Conservation (phyloP, 2,888 invertebrate species). For the Mesoligia furuncula region DNA sequence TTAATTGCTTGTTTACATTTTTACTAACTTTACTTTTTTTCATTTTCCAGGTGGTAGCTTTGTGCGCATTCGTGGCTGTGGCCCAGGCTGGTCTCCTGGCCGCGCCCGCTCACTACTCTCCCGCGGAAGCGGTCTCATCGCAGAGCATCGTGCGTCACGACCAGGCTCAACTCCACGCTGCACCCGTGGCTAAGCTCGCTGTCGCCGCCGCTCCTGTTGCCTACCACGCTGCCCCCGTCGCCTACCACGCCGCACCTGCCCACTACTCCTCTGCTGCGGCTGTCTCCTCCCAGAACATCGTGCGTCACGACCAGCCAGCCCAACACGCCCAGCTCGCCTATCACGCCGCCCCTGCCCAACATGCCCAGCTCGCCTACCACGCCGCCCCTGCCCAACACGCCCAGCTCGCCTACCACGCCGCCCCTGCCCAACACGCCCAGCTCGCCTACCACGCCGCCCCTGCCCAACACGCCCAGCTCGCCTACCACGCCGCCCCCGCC, state of each 20-base stretch:
- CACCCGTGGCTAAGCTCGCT: slow-evolving; percentile 63
- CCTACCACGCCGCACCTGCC: slow-evolving; percentile 68
- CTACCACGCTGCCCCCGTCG: slow-evolving; percentile 58
- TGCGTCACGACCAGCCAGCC: slow-evolving; percentile 51
- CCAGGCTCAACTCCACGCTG: slow-evolving; percentile 66
- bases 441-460: slow-evolving; percentile 67
- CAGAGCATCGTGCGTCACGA: slow-evolving; percentile 82
- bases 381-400: slow-evolving; percentile 55
- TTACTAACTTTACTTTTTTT: background rate
- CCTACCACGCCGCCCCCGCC: slow-evolving; percentile 83
- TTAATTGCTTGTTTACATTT: background rate
- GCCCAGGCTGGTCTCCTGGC: slow-evolving; percentile 80
- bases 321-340: slow-evolving; percentile 71
- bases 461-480: slow-evolving; percentile 69
- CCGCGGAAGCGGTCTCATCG: slow-evolving; percentile 80
- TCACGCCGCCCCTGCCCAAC: slow-evolving; percentile 65
- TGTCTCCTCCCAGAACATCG: slow-evolving; percentile 56
- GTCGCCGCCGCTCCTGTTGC: slow-evolving; percentile 64
- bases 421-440: slow-evolving; percentile 66
- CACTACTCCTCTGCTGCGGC: slow-evolving; percentile 62
- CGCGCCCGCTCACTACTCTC: slow-evolving; percentile 79
- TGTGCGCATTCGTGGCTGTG: slow-evolving; percentile 79
- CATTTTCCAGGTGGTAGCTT: slow-evolving; percentile 67
- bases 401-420: slow-evolving; percentile 81
- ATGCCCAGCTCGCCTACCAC: slow-evolving; percentile 65